Evolutionary conservation across 2,888 invertebrate species (phyloP).

Genomic region (Conomelus anceps): DNA sequence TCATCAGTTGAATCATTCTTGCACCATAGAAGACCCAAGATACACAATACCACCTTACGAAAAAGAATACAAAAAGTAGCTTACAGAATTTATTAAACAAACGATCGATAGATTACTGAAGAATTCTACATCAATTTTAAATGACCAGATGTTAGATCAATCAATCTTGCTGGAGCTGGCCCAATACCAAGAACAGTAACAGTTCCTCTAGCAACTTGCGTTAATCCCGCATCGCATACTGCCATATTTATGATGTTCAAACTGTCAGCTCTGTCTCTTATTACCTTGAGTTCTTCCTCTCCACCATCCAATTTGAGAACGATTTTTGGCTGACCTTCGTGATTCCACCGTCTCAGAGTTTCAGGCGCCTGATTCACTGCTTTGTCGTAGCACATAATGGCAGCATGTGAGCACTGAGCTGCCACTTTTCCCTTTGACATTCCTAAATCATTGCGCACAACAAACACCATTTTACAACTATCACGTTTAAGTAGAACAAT

Average conservation of each 20-base stretch:
- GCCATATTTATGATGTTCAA: slow-evolving; percentile 64
- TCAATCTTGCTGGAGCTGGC: slow-evolving; percentile 69
- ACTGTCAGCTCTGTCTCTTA: slow-evolving; percentile 62
- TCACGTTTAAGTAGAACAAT: not conserved
- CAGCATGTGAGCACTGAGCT: slow-evolving; percentile 74
- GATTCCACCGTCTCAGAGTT: slow-evolving; percentile 55
- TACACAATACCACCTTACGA: no score
- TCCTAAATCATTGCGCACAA: slow-evolving; percentile 66
- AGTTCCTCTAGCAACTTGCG: slow-evolving; percentile 83
- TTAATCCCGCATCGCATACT: slow-evolving; percentile 86
- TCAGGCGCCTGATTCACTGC: slow-evolving; percentile 43
- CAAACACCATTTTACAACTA: slow-evolving; percentile 58
- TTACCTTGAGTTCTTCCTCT: slow-evolving; percentile 61
- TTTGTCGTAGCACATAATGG: slow-evolving; percentile 58
- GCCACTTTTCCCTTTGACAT: slow-evolving; percentile 75
- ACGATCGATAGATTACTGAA: not conserved
- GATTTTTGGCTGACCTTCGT: slow-evolving; percentile 66
- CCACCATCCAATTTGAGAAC: slow-evolving; percentile 40
- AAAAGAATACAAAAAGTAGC: no score
- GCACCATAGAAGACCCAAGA: no score
- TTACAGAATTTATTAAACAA: not conserved
- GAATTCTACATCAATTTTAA: slow-evolving; percentile 66
- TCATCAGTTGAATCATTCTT: no score
- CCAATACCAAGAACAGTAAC: slow-evolving; percentile 88
- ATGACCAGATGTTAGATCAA: slow-evolving; percentile 81